Conservation (phyloP, 2,888 invertebrate genomes). For the Ennomos fuscantarius region DNA sequence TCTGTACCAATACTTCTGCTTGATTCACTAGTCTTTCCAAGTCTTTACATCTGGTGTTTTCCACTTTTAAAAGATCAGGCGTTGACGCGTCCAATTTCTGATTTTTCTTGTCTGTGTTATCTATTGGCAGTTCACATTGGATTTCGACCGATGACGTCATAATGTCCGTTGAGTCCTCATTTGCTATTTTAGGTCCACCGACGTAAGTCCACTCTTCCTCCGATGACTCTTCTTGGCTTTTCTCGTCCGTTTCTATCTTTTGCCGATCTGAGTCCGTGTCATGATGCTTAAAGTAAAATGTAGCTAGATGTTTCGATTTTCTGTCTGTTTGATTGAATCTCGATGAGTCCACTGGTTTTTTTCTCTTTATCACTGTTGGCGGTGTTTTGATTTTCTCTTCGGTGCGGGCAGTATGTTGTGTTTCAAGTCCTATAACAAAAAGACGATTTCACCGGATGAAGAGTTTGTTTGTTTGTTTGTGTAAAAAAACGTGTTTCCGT, state of each 20-base stretch:
- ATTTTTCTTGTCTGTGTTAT: constrained; percentile 55
- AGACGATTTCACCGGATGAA: constrained; percentile 1
- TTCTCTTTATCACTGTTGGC: constrained; percentile 78
- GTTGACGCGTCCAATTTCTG: constrained; percentile 71
- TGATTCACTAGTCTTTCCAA: constrained; percentile 91
- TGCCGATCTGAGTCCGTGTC: constrained; percentile 94
- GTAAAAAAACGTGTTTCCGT: constrained; percentile 20
- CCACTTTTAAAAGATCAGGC: constrained; percentile 76
- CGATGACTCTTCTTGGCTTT: constrained; percentile 77
- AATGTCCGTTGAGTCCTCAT: constrained; percentile 78
- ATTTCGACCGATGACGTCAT: constrained; percentile 82
- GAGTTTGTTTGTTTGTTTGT: constrained; percentile 26
- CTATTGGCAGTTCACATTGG: constrained; percentile 73
- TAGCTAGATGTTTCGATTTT: constrained; percentile 92
- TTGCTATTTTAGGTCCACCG: constrained; percentile 72
- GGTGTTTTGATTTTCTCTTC: constrained; percentile 70
- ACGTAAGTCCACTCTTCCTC: constrained; percentile 88
- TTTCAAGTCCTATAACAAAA: constrained; percentile 63
- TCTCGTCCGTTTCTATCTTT: constrained; percentile 79
- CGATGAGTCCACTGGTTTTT: constrained; percentile 84
- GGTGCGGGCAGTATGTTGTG: constrained; percentile 51
- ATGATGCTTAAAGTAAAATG: constrained; percentile 93
- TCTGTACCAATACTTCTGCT: constrained; percentile 91
- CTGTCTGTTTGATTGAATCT: constrained; percentile 90
- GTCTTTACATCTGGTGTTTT: constrained; percentile 84